Conservation (phyloP, 2,797 vertebrate species). For the Helarctos malayanus region DNA sequence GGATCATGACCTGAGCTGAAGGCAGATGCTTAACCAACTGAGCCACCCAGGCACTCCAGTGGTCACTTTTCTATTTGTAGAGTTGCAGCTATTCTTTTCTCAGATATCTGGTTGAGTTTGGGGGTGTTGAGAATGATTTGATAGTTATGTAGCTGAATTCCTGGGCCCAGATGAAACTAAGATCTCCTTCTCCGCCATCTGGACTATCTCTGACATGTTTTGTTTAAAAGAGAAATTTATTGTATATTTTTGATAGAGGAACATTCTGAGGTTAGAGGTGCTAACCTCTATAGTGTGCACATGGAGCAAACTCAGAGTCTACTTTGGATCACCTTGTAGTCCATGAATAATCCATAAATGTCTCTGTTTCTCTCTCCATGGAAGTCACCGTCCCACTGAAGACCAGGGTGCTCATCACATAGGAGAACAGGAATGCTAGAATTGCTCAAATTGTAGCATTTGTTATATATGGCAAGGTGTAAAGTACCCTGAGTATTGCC, state of each 20-base stretch:
- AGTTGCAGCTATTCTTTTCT: no score
- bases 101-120: no score
- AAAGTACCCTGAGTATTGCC: not conserved
- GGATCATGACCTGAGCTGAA: no score
- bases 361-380: not conserved
- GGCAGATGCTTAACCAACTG: no score
- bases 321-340: not conserved
- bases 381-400: not conserved
- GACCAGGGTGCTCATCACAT: not conserved
- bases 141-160: no score
- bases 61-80: no score
- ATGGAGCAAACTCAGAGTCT: not conserved
- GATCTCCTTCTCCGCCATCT: no score
- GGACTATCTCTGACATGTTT: not conserved
- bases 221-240: slow-evolving; percentile 5
- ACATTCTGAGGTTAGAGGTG: not conserved
- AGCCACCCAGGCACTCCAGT: no score
- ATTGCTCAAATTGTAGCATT: not conserved
- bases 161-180: no score
- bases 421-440: not conserved
- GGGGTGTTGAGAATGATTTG: no score
- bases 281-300: no score
- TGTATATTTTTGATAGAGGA: not conserved
- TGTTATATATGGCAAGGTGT: not conserved
- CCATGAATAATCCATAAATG: not conserved